These are phyloP conservation scores for Cosmorhoe ocellata DNA, from an alignment of 2,888 invertebrate species.

Conservation along the genomic window DNA sequence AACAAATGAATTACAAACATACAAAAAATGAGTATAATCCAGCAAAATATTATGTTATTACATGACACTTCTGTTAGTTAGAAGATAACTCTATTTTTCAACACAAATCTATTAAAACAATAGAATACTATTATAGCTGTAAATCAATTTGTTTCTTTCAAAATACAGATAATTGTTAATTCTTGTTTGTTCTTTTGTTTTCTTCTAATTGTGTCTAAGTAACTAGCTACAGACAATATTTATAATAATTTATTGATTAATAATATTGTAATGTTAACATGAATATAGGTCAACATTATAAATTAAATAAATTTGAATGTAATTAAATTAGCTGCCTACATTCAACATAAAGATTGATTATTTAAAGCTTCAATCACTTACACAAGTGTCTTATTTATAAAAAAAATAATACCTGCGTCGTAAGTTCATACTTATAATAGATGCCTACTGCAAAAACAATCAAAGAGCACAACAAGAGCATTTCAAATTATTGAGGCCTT, in stretches of 20 bases:
- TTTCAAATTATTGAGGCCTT: too few species aligned
- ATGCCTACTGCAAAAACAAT: background rate
- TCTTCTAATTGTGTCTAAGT: too few species aligned
- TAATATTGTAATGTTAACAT: background rate
- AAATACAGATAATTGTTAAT: background rate
- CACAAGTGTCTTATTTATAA: slow-evolving; percentile 20
- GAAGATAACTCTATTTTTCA: too few species aligned
- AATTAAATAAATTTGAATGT: background rate
- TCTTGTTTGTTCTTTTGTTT: slow-evolving; percentile 7
- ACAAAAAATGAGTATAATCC: slow-evolving; percentile 4
- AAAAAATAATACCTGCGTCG: slow-evolving; percentile 3
- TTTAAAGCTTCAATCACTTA: slow-evolving; percentile 31
- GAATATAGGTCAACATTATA: background rate
- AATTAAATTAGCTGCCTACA: slow-evolving; percentile 12
- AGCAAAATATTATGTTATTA: background rate
- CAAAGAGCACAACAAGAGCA: too few species aligned
- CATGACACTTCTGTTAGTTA: too few species aligned
- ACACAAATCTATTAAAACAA: too few species aligned
- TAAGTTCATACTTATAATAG: background rate
- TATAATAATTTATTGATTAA: background rate
- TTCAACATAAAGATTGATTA: slow-evolving; percentile 8
- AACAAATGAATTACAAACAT: slow-evolving; percentile 9
- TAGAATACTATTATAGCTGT: too few species aligned
- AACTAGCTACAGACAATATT: too few species aligned
- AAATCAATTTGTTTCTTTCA: slow-evolving; percentile 4